Evolutionary conservation across 2,113 vertebrate species (phyloP).

Genomic region (Anser cygnoides): DNA sequence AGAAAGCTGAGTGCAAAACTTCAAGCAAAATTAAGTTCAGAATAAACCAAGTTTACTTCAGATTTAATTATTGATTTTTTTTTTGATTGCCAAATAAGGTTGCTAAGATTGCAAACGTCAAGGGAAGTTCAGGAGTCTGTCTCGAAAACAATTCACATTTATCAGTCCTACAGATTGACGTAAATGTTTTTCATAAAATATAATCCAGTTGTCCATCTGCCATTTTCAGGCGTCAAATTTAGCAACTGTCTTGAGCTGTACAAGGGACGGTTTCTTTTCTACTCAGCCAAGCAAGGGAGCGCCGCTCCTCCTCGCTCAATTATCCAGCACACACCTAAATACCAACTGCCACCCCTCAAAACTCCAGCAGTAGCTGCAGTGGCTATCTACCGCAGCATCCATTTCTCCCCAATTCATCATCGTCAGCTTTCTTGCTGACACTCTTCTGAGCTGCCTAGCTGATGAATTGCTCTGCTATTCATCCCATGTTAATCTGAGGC

Average conservation of each 20-base stretch:
- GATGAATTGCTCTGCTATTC: conserved; percentile 70
- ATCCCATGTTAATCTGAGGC: conserved; percentile 52
- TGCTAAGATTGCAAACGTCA: background rate
- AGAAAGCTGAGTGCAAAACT: background rate
- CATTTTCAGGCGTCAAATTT: background rate
- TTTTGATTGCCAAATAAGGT: background rate
- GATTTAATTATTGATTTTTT: background rate
- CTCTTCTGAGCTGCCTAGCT: conserved; percentile 47
- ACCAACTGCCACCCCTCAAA: background rate
- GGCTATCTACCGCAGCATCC: background rate
- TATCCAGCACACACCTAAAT: conserved; percentile 15
- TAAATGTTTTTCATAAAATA: background rate
- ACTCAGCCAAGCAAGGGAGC: background rate
- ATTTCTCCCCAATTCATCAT: conserved; percentile 38
- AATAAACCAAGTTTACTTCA: background rate
- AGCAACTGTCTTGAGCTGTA: background rate
- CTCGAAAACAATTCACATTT: background rate
- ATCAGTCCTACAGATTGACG: background rate
- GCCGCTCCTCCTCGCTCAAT: conserved; percentile 25
- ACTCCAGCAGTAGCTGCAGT: background rate
- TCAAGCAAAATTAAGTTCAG: background rate
- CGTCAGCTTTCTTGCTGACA: conserved; percentile 63
- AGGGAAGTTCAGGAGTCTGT: background rate
- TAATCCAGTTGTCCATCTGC: background rate
- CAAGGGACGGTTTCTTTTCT: background rate